These are phyloP conservation scores for Setipinna tenuifilis DNA, from an alignment of 2,797 vertebrate genomes.

Conservation along the genomic window DNA sequence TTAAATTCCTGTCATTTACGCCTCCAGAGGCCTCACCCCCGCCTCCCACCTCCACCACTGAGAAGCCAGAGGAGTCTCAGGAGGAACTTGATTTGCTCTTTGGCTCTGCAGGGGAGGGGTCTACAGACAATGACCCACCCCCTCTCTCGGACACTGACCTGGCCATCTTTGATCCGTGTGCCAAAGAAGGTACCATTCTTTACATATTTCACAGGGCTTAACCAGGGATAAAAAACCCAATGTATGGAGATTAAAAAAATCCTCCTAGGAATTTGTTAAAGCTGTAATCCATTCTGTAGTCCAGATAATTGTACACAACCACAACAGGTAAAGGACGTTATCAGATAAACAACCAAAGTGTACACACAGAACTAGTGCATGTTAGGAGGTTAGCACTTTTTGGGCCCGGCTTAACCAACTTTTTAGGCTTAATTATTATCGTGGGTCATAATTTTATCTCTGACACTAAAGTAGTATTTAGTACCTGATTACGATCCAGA, in stretches of 20 bases:
- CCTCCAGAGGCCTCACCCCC: constrained; percentile 54
- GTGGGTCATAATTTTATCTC: neutral
- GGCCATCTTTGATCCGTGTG: constrained; percentile 89
- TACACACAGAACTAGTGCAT: too few relatives aligned
- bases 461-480: neutral
- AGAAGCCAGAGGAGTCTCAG: constrained; percentile 60
- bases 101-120: constrained; percentile 68
- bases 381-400: too few relatives aligned
- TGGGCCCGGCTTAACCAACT: too few relatives aligned
- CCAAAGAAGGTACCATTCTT: constrained; percentile 73
- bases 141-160: constrained; percentile 82
- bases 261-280: too few relatives aligned
- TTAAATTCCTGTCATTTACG: too few relatives aligned
- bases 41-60: constrained; percentile 40
- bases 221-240: neutral
- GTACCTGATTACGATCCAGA: neutral
- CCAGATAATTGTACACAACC: too few relatives aligned
- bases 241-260: too few relatives aligned
- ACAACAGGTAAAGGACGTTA: too few relatives aligned
- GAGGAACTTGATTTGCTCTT: constrained; percentile 80
- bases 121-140: constrained; percentile 61
- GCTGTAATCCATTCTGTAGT: too few relatives aligned
- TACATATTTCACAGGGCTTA: neutral
- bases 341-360: too few relatives aligned
- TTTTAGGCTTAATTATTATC: too few relatives aligned